phyloP scores from a whole-genome alignment of 2,888 invertebrate genomes.

The Cosmorhoe ocellata region DNA sequence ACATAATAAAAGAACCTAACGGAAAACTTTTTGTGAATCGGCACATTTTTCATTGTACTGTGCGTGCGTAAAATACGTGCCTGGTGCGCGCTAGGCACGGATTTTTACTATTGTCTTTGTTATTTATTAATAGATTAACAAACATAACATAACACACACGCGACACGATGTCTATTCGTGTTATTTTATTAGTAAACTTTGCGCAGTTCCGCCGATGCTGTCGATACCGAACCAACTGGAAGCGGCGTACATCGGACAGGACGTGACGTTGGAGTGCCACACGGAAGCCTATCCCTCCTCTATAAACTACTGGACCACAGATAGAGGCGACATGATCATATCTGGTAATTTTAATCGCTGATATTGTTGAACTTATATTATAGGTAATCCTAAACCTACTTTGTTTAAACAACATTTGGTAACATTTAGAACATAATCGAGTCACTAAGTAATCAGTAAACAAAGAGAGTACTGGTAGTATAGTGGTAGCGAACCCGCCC shows the following conservation, averaged over 20 bases:
- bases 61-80: constrained; percentile 50
- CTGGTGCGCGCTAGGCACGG: constrained; percentile 49
- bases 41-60: constrained; percentile 48
- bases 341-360: constrained; percentile 83
- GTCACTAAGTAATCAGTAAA: no score
- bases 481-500: no score
- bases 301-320: constrained; percentile 97
- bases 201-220: constrained; percentile 95
- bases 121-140: constrained; percentile 35
- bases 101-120: constrained; percentile 43
- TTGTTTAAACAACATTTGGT: no score
- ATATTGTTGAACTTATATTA: no score
- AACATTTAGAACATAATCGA: no score
- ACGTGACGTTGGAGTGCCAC: constrained; percentile 93
- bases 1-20: constrained; percentile 34
- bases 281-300: constrained; percentile 96
- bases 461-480: no score
- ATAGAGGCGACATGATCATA: constrained; percentile 95
- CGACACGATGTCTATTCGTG: constrained; percentile 28
- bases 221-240: constrained; percentile 96
- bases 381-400: no score
- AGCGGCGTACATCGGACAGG: constrained; percentile 93
- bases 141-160: constrained; percentile 25
- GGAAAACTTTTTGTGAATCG: constrained; percentile 48
- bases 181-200: constrained; percentile 29